These are phyloP conservation scores for Avahi laniger DNA, from an alignment of 2,797 vertebrate species.

Conservation along the genomic window DNA sequence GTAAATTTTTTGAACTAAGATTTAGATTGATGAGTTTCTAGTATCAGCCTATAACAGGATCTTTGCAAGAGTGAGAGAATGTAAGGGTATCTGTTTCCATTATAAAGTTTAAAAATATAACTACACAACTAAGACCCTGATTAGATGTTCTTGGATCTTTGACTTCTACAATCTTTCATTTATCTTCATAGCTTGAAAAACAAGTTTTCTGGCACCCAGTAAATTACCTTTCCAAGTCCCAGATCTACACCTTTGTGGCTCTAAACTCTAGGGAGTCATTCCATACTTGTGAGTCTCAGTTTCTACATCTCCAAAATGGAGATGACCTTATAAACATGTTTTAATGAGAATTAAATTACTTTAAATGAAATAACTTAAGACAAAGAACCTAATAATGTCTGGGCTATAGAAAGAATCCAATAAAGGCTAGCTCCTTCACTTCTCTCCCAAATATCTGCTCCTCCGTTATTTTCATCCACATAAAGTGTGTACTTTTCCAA, in stretches of 20 bases:
- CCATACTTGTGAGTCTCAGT: not conserved
- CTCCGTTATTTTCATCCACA: not conserved
- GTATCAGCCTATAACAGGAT: not conserved
- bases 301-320: not conserved
- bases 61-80: not conserved
- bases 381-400: not conserved
- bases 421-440: not conserved
- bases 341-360: conserved; percentile 7
- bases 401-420: not conserved
- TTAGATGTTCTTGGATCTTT: not conserved
- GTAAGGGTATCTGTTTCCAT: not conserved
- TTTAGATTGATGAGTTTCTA: not conserved
- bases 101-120: not conserved
- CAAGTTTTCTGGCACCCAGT: not conserved
- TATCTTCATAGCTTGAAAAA: not conserved
- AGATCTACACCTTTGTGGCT: not conserved
- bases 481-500: not conserved
- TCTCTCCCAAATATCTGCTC: not conserved
- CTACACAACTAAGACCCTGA: not conserved
- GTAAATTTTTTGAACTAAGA: not conserved
- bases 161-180: not conserved
- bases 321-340: not conserved
- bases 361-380: not conserved
- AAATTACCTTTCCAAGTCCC: not conserved
- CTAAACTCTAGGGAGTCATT: not conserved